Conservation (phyloP, 2,888 invertebrate species). For the Machimus atricapillus region DNA sequence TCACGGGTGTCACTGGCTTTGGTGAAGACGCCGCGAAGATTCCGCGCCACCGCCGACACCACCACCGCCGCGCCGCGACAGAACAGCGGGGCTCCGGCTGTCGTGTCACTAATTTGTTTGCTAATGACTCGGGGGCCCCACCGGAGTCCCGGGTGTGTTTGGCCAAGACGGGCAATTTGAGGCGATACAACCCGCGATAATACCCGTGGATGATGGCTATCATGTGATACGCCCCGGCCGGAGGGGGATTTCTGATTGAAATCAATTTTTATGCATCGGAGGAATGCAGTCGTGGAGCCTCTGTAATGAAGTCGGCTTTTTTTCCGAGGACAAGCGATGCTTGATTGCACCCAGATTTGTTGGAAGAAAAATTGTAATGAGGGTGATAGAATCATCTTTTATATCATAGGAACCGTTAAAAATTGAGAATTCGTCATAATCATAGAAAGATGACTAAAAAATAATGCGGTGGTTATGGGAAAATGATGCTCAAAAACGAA, state of each 20-base stretch:
- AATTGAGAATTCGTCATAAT: not conserved
- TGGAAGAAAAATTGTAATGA: not conserved
- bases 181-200: not conserved
- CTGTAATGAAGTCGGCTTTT: not conserved
- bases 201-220: not conserved
- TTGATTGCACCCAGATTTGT: not conserved
- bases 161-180: not conserved
- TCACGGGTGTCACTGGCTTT: not conserved
- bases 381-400: not conserved
- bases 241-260: not conserved
- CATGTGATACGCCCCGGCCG: not conserved
- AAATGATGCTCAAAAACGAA: not conserved
- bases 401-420: not conserved
- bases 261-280: slow-evolving; percentile 13
- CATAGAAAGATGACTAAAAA: not conserved
- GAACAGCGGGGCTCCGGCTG: not conserved
- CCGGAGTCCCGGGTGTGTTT: not conserved
- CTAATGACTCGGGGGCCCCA: slow-evolving; percentile 9
- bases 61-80: not conserved
- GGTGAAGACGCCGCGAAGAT: not conserved
- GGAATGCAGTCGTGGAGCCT: slow-evolving; percentile 16
- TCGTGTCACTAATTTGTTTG: slow-evolving; percentile 32
- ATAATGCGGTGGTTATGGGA: not conserved
- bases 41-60: no score
- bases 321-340: slow-evolving; percentile 11